Evolutionary conservation across 2,797 vertebrate species (phyloP).

Genomic region (Lacerta agilis): DNA sequence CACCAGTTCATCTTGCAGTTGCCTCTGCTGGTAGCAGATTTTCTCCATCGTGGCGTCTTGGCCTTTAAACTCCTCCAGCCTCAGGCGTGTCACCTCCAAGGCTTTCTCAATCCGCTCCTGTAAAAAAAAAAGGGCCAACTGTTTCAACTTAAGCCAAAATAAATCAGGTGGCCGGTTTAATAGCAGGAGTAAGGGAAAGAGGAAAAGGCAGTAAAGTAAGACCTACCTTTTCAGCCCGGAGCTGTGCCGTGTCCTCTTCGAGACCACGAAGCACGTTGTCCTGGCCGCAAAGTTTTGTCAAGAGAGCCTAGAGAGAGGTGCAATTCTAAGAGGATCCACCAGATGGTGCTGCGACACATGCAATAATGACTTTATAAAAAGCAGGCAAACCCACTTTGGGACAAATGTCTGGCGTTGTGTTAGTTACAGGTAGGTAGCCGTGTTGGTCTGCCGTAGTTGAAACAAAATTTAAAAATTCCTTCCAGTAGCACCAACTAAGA

Average conservation of each 20-base stretch:
- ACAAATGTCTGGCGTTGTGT: not conserved
- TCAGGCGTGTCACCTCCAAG: slow-evolving; percentile 84
- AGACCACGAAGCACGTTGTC: slow-evolving; percentile 88
- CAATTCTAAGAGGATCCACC: not conserved
- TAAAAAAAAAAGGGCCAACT: not conserved
- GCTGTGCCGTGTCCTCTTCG: slow-evolving; percentile 83
- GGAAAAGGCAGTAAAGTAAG: not conserved
- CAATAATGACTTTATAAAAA: not conserved
- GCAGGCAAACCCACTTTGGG: not conserved
- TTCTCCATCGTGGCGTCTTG: slow-evolving; percentile 76
- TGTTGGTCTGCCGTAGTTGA: too few species aligned
- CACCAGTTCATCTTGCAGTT: slow-evolving; percentile 91
- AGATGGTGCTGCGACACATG: not conserved
- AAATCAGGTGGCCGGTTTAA: not conserved
- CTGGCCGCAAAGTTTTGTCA: slow-evolving; percentile 90
- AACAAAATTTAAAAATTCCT: too few species aligned
- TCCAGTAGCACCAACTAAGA: too few species aligned
- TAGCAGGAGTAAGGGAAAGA: too few species aligned
- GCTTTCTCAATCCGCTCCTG: slow-evolving; percentile 88
- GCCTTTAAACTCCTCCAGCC: slow-evolving; percentile 81
- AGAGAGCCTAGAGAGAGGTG: slow-evolving; percentile 78
- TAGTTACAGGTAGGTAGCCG: too few species aligned
- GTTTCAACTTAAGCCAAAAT: not conserved
- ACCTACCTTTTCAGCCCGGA: slow-evolving; percentile 87
- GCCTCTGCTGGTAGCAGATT: slow-evolving; percentile 82